Evolutionary conservation across 2,797 vertebrate genomes (phyloP).

Genomic region (Gila robusta): DNA sequence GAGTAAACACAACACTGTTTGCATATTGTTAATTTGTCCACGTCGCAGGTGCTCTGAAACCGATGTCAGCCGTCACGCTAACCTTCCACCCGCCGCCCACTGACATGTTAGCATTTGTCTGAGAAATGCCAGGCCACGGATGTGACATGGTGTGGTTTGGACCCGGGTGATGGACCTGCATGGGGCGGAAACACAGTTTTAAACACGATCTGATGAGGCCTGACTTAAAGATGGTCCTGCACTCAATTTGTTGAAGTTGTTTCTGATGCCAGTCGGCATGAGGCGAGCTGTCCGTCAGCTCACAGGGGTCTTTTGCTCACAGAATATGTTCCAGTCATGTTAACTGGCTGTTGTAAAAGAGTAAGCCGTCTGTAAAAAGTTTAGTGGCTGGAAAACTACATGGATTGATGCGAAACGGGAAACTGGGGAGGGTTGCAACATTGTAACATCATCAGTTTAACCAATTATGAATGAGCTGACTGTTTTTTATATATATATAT

Average conservation of each 20-base stretch:
- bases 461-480: not conserved
- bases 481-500: no score
- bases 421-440: not conserved
- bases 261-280: slow-evolving; percentile 53
- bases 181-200: not conserved
- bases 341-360: not conserved
- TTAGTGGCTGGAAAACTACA: not conserved
- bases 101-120: slow-evolving; percentile 83
- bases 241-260: slow-evolving; percentile 47
- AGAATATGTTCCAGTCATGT: slow-evolving; percentile 16
- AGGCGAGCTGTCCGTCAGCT: slow-evolving; percentile 53
- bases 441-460: not conserved
- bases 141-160: slow-evolving; percentile 73
- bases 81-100: slow-evolving; percentile 34
- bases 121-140: slow-evolving; percentile 80
- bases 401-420: not conserved
- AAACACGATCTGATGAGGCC: not conserved
- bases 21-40: slow-evolving; percentile 64
- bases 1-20: slow-evolving; percentile 66
- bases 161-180: slow-evolving; percentile 25
- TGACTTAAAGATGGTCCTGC: slow-evolving; percentile 48
- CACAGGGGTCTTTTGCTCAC: slow-evolving; percentile 22
- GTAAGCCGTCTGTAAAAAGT: not conserved
- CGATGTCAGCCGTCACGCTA: slow-evolving; percentile 51
- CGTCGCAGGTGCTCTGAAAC: slow-evolving; percentile 13